phyloP scores from a whole-genome alignment of 2,113 vertebrate genomes.

The Platysternon megacephalum region DNA sequence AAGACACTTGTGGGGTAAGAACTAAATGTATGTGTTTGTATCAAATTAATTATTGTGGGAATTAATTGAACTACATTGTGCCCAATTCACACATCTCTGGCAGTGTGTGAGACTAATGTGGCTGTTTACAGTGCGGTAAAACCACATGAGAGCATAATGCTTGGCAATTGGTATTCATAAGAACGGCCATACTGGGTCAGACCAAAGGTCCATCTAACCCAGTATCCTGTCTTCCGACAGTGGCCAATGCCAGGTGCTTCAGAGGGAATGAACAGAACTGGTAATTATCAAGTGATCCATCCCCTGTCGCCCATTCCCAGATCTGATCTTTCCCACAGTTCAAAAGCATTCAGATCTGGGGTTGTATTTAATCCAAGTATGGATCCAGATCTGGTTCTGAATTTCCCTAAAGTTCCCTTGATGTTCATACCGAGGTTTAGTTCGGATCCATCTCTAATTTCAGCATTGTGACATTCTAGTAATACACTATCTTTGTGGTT shows the following conservation, averaged over 20 bases:
- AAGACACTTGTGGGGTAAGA: neutral
- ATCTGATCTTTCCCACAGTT: neutral
- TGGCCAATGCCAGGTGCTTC: neutral
- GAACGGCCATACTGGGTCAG: no score
- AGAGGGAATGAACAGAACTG: neutral
- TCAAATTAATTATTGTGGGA: neutral
- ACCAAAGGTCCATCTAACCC: no score
- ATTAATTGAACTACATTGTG: rapidly evolving
- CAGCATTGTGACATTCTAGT: rapidly evolving
- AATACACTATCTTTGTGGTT: neutral
- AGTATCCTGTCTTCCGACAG: no score
- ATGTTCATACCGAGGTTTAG: no score
- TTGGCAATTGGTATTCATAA: no score
- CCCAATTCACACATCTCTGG: neutral
- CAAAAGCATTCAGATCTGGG: no score
- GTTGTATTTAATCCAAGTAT: neutral
- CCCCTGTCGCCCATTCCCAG: neutral
- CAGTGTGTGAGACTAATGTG: rapidly evolving
- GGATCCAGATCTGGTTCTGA: neutral
- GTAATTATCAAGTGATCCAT: no score
- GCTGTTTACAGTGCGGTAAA: rapidly evolving
- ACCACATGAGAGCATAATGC: no score
- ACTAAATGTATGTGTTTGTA: neutral
- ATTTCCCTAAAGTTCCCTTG: neutral
- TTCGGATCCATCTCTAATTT: neutral